phyloP scores from a whole-genome alignment of 2,888 invertebrate species.

The Eupithecia dodoneata region DNA sequence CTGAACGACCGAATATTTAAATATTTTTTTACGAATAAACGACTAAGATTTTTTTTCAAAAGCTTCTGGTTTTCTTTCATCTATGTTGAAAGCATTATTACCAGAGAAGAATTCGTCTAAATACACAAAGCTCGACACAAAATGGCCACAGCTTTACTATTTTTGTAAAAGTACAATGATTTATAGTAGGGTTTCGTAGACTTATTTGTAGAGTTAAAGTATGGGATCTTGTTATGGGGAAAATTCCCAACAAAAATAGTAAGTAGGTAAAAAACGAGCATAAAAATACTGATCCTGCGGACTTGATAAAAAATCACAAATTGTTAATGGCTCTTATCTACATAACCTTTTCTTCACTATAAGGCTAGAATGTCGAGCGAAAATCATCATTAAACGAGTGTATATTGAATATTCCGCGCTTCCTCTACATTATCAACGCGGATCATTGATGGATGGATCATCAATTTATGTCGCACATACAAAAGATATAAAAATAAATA shows the following conservation, averaged over 20 bases:
- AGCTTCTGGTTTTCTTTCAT: background rate
- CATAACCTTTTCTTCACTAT: constrained; percentile 13
- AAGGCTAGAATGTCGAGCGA: background rate
- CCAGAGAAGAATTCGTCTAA: background rate
- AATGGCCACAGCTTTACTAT: background rate
- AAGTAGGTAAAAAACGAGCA: background rate
- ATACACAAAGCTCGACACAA: background rate
- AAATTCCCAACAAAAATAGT: background rate
- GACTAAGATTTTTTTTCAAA: background rate
- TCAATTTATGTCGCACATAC: no score
- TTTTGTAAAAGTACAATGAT: background rate
- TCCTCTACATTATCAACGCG: constrained; percentile 38
- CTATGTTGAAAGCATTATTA: background rate
- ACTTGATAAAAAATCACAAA: background rate
- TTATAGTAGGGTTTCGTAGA: background rate
- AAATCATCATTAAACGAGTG: constrained; percentile 5
- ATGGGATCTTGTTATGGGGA: background rate
- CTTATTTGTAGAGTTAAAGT: background rate
- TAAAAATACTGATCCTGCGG: background rate
- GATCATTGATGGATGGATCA: no score
- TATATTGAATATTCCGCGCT: constrained; percentile 52
- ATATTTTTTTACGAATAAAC: background rate
- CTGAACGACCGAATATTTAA: background rate
- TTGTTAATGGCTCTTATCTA: background rate
- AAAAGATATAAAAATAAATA: constrained; percentile 44